Evolutionary conservation across 1,140 invertebrate genomes (phyloP), one percentile per base, ranked within the genome.

Genomic region (Cotesia chilonis): DNA sequence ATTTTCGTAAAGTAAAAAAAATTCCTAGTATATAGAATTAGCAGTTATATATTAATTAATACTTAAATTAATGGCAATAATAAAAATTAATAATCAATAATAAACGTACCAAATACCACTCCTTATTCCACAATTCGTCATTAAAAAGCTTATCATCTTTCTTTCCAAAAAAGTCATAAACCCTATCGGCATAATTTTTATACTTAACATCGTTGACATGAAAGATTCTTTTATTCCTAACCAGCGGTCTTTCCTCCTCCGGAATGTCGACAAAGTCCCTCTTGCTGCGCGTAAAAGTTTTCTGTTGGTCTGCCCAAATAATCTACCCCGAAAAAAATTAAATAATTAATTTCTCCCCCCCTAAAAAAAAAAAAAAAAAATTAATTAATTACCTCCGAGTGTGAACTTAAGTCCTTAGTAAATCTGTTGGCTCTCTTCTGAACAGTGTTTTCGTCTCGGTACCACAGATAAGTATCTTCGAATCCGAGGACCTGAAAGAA

Each of bases 51-150:
- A 28, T 28, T 3, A 28, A 28, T 28, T 3, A 28, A 28, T 4
- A 55, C 57, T 38, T 12, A 28, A 20, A 64, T 6, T 51, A 68
- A 59, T 69, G 0, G 54, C 41, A 55, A 35, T 73, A 14, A 70
- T 20, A 36, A 36, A 61, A 10, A 57, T 17, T 17, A 17, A 17
- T 17, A 17, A 17, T 17, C 17, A 17, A 17, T 17, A 17, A 14
- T 28, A 74, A 63, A 28, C 67, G 84, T 90, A 97, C 95, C 92
- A 97, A 88, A 87, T 98, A 98, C 96, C 96, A 98, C 84, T 98
- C 91, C 75, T 95, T 90, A 51, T 88, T 83, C 93, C 95, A 98
- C 0, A 96, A 86, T 74, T 94, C 94, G 79, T 98, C 96, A 78
- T 94, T 95, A 81, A 96, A 97, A 68, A 82, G 60, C 74, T 78